Percentiles rank a stretch among this genome's conserved stretches.
phyloP scores from a whole-genome alignment of 1,140 invertebrate genomes.

The Caenorhabditis tropicalis region DNA sequence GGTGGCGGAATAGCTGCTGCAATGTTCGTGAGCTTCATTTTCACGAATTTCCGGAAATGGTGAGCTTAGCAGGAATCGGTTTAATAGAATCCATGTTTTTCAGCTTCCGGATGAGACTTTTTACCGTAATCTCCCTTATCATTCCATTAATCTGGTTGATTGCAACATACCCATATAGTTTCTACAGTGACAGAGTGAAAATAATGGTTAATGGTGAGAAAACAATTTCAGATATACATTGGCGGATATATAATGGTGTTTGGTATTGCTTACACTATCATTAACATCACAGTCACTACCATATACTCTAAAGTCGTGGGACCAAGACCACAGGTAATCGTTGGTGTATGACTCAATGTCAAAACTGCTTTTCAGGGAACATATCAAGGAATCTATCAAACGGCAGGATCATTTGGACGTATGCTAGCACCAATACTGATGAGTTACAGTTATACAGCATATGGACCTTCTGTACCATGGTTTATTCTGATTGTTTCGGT shows the following conservation, averaged over 20 bases:
- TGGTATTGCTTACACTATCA: conserved; percentile 60
- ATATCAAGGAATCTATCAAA: conserved; percentile 64
- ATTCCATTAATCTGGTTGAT: conserved; percentile 47
- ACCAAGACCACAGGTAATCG: conserved; percentile 57
- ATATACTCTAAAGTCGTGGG: conserved; percentile 64
- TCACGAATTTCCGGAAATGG: conserved; percentile 42
- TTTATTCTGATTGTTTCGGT: neutral
- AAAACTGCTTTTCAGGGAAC: conserved; percentile 39
- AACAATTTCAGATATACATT: conserved; percentile 52
- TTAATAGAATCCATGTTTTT: neutral
- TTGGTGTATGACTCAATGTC: neutral
- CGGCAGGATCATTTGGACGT: conserved; percentile 47
- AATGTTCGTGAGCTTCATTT: conserved; percentile 55
- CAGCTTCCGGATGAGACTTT: neutral
- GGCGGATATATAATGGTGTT: conserved; percentile 59
- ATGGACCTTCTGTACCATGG: neutral
- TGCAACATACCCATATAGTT: conserved; percentile 60
- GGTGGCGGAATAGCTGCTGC: conserved; percentile 28
- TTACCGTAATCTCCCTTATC: conserved; percentile 14
- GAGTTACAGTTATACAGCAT: conserved; percentile 47
- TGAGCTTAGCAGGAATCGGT: neutral
- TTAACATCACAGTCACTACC: conserved; percentile 63
- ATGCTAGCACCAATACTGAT: conserved; percentile 53
- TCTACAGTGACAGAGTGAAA: conserved; percentile 35
- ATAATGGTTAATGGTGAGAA: neutral